These are phyloP conservation scores for Pogonomyrmex barbatus DNA, from an alignment of 1,140 invertebrate genomes.

Conservation along the genomic window DNA sequence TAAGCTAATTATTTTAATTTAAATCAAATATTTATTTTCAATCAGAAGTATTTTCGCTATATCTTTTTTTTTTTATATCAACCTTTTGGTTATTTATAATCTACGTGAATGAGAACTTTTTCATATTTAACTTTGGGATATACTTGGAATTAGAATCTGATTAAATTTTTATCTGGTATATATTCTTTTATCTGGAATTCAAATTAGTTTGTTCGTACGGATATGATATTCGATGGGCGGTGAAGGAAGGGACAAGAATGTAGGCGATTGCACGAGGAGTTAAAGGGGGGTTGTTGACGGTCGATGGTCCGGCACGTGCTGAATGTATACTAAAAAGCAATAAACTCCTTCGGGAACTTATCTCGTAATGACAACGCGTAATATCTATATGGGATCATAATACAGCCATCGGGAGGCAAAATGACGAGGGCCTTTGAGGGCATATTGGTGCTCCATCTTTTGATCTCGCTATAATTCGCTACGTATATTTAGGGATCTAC, in stretches of 20 bases:
- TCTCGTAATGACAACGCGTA: conserved; percentile 77
- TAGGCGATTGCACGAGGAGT: conserved; percentile 47
- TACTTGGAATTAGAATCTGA: background rate
- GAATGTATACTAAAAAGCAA: conserved; percentile 82
- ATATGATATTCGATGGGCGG: conserved; percentile 40
- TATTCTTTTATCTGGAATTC: background rate
- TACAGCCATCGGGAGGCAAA: conserved; percentile 74
- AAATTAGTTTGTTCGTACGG: background rate
- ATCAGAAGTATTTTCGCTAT: too few relatives aligned
- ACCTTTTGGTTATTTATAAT: background rate
- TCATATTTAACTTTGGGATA: background rate
- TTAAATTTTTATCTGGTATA: background rate
- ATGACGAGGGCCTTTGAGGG: conserved; percentile 49
- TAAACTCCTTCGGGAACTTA: conserved; percentile 78
- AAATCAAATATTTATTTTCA: background rate
- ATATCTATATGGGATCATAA: conserved; percentile 83
- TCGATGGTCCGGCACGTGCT: conserved; percentile 80
- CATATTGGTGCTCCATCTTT: conserved; percentile 53
- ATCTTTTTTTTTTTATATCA: background rate
- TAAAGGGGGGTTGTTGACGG: conserved; percentile 51
- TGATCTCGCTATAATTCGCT: conserved; percentile 60
- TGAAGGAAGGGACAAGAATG: conserved; percentile 4
- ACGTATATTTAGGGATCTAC: conserved; percentile 53
- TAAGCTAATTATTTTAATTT: background rate
- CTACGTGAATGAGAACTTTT: background rate